Evolutionary conservation across 1,140 invertebrate species (phyloP).

Genomic region (Lordiphosa collinella): DNA sequence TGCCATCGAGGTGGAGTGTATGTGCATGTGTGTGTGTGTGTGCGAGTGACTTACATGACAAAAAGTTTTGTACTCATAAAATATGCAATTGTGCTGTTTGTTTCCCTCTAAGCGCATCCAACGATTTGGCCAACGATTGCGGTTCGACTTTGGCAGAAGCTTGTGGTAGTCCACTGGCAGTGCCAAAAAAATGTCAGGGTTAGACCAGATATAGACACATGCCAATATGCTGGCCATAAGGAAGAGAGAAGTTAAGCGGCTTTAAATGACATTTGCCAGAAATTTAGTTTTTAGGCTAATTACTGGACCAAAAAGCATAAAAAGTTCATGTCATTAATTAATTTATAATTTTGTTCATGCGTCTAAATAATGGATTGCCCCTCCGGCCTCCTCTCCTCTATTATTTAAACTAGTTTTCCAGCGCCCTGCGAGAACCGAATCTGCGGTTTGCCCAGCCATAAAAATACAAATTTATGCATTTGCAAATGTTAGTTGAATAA

Average conservation of each 20-base stretch:
- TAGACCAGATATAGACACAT: conserved; percentile 70
- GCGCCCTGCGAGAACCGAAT: not conserved
- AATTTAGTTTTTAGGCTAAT: conserved; percentile 35
- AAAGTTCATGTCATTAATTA: conserved; percentile 53
- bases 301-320: conserved; percentile 15
- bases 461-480: conserved; percentile 33
- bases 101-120: conserved; percentile 49
- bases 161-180: conserved; percentile 23
- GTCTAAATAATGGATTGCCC: conserved; percentile 63
- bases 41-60: conserved; percentile 50
- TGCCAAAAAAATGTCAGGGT: conserved; percentile 73
- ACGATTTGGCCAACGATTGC: conserved; percentile 52
- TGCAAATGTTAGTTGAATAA: conserved; percentile 39
- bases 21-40: conserved; percentile 10
- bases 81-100: conserved; percentile 62
- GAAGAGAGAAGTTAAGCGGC: conserved; percentile 23
- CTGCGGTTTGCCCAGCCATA: conserved; percentile 47
- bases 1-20: conserved; percentile 35
- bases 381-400: conserved; percentile 12
- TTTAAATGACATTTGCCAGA: conserved; percentile 7
- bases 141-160: conserved; percentile 42
- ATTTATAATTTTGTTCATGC: conserved; percentile 57
- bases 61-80: conserved; percentile 65
- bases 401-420: conserved; percentile 9
- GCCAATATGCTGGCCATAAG: conserved; percentile 65